These are phyloP conservation scores for Phodopus roborovskii DNA, from an alignment of 2,113 vertebrate genomes.

Conservation along the genomic window DNA sequence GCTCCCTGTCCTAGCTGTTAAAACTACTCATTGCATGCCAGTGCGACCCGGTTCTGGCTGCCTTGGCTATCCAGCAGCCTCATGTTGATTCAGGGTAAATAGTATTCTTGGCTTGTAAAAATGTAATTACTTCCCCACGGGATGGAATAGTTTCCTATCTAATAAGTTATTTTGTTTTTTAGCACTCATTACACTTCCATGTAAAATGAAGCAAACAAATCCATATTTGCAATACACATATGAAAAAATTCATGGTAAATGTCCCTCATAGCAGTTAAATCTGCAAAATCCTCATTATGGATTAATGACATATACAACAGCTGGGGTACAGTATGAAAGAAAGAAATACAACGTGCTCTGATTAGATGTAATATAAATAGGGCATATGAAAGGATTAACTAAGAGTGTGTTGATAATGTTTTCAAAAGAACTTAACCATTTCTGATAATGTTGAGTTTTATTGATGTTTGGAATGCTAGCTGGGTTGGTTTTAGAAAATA, in stretches of 20 bases:
- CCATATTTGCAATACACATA: not conserved
- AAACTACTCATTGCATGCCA: not conserved
- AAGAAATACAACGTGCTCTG: not conserved
- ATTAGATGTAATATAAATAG: not conserved
- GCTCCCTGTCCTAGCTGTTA: not conserved
- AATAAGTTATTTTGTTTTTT: not conserved
- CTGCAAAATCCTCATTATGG: not conserved
- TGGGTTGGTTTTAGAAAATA: not conserved
- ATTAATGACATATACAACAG: conserved; percentile 30
- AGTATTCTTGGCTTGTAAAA: not conserved
- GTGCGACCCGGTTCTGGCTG: not conserved
- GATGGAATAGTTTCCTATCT: not conserved
- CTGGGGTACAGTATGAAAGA: not conserved
- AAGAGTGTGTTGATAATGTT: not conserved
- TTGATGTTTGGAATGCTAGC: not conserved
- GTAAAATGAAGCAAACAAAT: not conserved
- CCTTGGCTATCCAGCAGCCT: not conserved
- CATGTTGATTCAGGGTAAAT: not conserved
- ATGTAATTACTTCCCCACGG: not conserved
- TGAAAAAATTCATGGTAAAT: not conserved
- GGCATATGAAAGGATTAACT: not conserved
- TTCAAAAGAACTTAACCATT: not conserved
- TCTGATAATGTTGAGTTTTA: not conserved
- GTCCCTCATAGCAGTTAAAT: not conserved
- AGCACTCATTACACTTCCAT: not conserved